Percentiles rank a stretch among this genome's conserved stretches.
Evolutionary conservation across 2,888 invertebrate genomes (phyloP).

Genomic region (Apoderus coryli): DNA sequence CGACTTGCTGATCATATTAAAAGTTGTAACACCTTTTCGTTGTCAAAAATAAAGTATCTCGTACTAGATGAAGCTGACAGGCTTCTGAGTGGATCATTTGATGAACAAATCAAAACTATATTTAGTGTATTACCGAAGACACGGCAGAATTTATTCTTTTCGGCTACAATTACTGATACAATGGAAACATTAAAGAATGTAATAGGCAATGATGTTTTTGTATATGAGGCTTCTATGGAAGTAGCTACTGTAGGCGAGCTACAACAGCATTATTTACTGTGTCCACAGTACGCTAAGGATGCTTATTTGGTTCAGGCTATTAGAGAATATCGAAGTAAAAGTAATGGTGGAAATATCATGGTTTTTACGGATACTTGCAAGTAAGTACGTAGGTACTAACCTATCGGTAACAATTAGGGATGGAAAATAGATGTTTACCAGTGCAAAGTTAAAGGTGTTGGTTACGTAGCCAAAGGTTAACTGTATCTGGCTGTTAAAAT

Average conservation of each 20-base stretch:
- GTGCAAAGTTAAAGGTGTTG: too few relatives aligned
- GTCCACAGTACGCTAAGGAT: conserved; percentile 83
- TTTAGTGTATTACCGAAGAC: conserved; percentile 60
- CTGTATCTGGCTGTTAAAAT: too few relatives aligned
- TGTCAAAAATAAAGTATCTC: conserved; percentile 67
- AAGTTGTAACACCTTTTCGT: conserved; percentile 69
- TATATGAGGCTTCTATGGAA: conserved; percentile 56
- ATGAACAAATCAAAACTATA: conserved; percentile 68
- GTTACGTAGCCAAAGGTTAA: too few relatives aligned
- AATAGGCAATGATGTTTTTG: conserved; percentile 39
- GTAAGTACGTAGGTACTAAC: conserved; percentile 39
- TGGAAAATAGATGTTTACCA: too few relatives aligned
- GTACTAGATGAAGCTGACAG: conserved; percentile 97
- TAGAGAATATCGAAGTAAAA: conserved; percentile 55
- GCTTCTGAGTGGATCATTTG: conserved; percentile 61
- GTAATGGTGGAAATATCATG: conserved; percentile 71
- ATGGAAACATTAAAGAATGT: conserved; percentile 51
- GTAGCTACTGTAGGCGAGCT: conserved; percentile 77
- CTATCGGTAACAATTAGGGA: too few relatives aligned
- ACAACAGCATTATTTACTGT: conserved; percentile 83
- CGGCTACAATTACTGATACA: conserved; percentile 88
- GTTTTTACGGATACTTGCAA: conserved; percentile 95
- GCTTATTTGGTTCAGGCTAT: conserved; percentile 78
- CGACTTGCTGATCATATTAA: conserved; percentile 84
- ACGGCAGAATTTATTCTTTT: conserved; percentile 81